Evolutionary conservation across 2,113 vertebrate species (phyloP), one percentile per base, ranked within the genome.

Genomic region (Merops nubicus): DNA sequence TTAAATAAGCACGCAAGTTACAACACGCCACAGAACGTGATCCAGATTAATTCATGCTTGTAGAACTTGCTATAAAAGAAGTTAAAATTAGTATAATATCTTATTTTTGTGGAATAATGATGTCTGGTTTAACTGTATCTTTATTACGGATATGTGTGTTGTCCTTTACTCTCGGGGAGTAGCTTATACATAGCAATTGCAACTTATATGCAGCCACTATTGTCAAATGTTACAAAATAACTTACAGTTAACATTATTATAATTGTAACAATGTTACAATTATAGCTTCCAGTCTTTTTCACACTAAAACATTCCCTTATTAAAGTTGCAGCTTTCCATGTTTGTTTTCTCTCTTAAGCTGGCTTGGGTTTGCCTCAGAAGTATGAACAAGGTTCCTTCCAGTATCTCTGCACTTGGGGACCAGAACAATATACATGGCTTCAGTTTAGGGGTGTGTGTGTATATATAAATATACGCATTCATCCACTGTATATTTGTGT

Each of bases 11-110:
- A 28, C 15, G 21, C 11, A 70, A 38, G 17, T 43, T 72, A 40
- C 26, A 92, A 15, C 12, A 68, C 99, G 98, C 78, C 97, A 98
- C 19, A 98, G 98, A 81, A 98, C 98, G 11, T 98, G 98, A 8
- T 98, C 98, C 88, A 98, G 98, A 14, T n/a, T n/a, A n/a, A n/a
- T n/a, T n/a, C 98, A 98, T 56, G 98, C 98, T 83, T 98, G 88
- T 91, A 98, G 86, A 76, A 98, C 98, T 10, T 99, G 98, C 92
- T 98, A 95, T 94, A 94, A 94, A 98, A 98, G 98, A 93, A 94
- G 88, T 38, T 12, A 80, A 82, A 81, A 65, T 43, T 62, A 45
- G 8, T 82, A 21, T n/a, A 74, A 47, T 40, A 26, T 23, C 33
- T 57, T n/a, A 53, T 53, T 53, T 53, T 29, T 53, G 8, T 73